Percentiles rank a stretch among this genome's conserved stretches.
These are phyloP conservation scores for Planococcus citri DNA, from an alignment of 1,140 invertebrate genomes.

Conservation along the genomic window DNA sequence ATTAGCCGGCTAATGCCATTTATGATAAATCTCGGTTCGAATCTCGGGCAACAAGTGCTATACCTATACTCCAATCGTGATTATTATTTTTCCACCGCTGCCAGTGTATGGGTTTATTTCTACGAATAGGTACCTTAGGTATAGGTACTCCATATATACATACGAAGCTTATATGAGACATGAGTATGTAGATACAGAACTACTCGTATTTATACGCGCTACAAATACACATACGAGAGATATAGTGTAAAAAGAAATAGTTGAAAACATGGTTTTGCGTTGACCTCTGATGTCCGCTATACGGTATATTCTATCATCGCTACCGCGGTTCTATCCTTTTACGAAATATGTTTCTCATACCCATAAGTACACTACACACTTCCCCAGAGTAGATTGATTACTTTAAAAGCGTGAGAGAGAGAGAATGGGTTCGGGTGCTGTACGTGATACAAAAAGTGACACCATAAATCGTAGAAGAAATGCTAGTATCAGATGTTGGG, in stretches of 20 bases:
- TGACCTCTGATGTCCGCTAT: conserved; percentile 12
- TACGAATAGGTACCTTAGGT: no score
- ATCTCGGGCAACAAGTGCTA: no score
- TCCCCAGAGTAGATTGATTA: conserved; percentile 14
- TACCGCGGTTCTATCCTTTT: conserved; percentile 18
- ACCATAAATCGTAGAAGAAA: conserved; percentile 6
- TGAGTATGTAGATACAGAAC: not conserved
- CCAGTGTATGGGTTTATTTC: no score
- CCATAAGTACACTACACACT: no score
- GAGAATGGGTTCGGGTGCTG: conserved; percentile 14
- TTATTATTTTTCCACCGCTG: no score
- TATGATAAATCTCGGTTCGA: no score
- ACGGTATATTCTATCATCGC: not conserved
- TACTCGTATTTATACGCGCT: not conserved
- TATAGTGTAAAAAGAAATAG: not conserved
- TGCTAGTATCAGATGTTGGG: conserved; percentile 14
- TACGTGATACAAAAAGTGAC: conserved; percentile 20
- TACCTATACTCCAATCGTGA: no score
- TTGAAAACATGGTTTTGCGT: not conserved
- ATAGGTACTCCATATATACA: no score
- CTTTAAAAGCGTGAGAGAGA: conserved; percentile 20
- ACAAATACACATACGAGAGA: no score
- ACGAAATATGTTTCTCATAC: conserved; percentile 11
- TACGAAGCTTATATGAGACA: no score
- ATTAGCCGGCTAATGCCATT: not conserved